Percentiles rank a stretch among this genome's conserved stretches.
Conservation (phyloP, 2,888 invertebrate species). For the Hyles lineata region DNA sequence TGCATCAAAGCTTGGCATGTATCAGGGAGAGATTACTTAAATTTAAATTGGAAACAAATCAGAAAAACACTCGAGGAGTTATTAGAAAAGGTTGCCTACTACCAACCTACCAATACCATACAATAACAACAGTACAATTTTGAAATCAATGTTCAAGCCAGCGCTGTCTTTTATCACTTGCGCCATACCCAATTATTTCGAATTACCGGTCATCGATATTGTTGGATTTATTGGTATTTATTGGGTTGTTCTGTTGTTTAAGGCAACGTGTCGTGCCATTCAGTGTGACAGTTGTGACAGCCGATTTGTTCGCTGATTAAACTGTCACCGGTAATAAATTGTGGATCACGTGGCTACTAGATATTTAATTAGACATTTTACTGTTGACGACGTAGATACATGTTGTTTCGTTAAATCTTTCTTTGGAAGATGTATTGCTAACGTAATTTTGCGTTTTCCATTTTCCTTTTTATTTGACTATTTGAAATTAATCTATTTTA, state of each 20-base stretch:
- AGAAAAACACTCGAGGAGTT: too few species aligned
- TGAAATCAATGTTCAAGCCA: too few species aligned
- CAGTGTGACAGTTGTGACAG: slow-evolving; percentile 8
- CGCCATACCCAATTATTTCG: slow-evolving; percentile 23
- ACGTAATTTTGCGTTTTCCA: too few species aligned
- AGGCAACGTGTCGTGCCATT: slow-evolving; percentile 18
- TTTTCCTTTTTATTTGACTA: too few species aligned
- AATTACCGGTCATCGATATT: slow-evolving; percentile 46
- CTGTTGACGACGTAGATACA: neutral
- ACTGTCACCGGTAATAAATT: neutral
- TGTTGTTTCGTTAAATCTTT: neutral
- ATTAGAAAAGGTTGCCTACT: too few species aligned
- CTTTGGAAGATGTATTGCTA: too few species aligned
- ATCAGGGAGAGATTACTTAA: too few species aligned
- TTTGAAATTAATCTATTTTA: too few species aligned
- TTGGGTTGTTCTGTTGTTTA: slow-evolving; percentile 42
- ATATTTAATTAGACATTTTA: neutral
- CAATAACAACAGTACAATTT: too few species aligned
- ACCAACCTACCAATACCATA: too few species aligned
- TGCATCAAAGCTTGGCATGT: too few species aligned
- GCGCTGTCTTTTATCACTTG: slow-evolving; percentile 3
- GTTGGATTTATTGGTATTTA: slow-evolving; percentile 49
- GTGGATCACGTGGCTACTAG: neutral
- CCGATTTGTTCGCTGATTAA: slow-evolving; percentile 10
- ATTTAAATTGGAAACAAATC: too few species aligned